Evolutionary conservation across 2,113 vertebrate species (phyloP).

Genomic region (Semicossyphus pulcher): DNA sequence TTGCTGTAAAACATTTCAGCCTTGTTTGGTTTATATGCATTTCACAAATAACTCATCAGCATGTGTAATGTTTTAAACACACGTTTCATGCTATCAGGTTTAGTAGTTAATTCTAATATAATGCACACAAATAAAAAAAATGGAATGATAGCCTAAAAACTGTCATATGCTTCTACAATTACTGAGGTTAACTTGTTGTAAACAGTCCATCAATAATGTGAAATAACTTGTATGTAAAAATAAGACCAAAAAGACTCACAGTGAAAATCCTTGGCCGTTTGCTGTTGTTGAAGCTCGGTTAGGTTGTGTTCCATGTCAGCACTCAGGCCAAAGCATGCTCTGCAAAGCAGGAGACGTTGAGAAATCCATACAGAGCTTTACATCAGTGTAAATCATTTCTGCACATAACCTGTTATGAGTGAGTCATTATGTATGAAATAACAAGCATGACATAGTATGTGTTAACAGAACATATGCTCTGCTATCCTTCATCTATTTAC

Average conservation of each 20-base stretch:
- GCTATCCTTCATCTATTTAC: not conserved
- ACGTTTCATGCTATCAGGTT: not conserved
- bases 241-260: slow-evolving; percentile 67
- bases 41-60: not conserved
- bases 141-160: too few relatives aligned
- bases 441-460: slow-evolving; percentile 43
- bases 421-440: slow-evolving; percentile 61
- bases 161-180: not conserved
- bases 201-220: not conserved
- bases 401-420: slow-evolving; percentile 55
- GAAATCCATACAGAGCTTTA: slow-evolving; percentile 34
- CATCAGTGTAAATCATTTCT: slow-evolving; percentile 67
- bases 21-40: not conserved
- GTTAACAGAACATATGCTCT: slow-evolving; percentile 8
- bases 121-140: not conserved
- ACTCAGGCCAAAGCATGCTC: slow-evolving; percentile 87
- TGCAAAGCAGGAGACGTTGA: slow-evolving; percentile 72
- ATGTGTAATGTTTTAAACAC: too few relatives aligned
- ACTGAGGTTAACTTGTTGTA: not conserved
- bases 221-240: not conserved
- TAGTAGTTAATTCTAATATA: not conserved
- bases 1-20: not conserved
- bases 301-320: slow-evolving; percentile 86
- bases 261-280: slow-evolving; percentile 61
- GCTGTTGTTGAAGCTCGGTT: slow-evolving; percentile 74